Evolutionary conservation across 2,888 invertebrate species (phyloP).

Genomic region (Rotaria magnacalcarata): DNA sequence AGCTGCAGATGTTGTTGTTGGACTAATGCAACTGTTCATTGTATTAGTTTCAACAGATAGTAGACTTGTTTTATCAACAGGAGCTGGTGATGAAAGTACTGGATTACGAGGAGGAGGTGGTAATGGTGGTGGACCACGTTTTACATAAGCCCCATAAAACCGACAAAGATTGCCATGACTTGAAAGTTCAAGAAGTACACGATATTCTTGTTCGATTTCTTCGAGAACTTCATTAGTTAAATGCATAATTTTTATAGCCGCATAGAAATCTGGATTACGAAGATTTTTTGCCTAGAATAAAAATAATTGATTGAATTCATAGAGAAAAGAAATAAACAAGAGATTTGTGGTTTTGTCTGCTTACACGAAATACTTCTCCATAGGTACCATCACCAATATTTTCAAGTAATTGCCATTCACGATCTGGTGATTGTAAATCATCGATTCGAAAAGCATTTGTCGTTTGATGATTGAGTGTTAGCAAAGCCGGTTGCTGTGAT

Average conservation of each 20-base stretch:
- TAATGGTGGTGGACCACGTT: conserved; percentile 61
- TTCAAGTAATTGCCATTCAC: conserved; percentile 68
- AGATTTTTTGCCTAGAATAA: conserved; percentile 28
- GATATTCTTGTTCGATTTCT: conserved; percentile 77
- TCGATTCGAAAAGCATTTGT: conserved; percentile 5
- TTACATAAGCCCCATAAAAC: conserved; percentile 78
- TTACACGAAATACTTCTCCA: conserved; percentile 68
- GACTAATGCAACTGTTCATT: not conserved
- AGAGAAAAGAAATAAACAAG: not conserved
- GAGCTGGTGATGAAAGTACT: not conserved
- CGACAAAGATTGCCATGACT: conserved; percentile 74
- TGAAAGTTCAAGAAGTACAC: conserved; percentile 70
- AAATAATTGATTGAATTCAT: not conserved
- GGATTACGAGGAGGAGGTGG: conserved; percentile 48
- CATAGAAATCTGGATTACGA: conserved; percentile 58
- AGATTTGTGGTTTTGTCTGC: not conserved
- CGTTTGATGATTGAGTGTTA: not conserved
- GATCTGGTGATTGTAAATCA: conserved; percentile 41
- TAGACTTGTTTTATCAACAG: not conserved
- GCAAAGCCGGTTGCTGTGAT: not conserved
- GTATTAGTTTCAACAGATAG: not conserved
- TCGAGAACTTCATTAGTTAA: conserved; percentile 68
- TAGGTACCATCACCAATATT: conserved; percentile 77
- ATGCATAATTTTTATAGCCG: conserved; percentile 78
- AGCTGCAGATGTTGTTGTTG: not conserved